Evolutionary conservation across 53 echinoderm and acorn worm genomes (phyloP), one percentile per base, ranked within the genome.

Genomic region (Stichopus horrens): DNA sequence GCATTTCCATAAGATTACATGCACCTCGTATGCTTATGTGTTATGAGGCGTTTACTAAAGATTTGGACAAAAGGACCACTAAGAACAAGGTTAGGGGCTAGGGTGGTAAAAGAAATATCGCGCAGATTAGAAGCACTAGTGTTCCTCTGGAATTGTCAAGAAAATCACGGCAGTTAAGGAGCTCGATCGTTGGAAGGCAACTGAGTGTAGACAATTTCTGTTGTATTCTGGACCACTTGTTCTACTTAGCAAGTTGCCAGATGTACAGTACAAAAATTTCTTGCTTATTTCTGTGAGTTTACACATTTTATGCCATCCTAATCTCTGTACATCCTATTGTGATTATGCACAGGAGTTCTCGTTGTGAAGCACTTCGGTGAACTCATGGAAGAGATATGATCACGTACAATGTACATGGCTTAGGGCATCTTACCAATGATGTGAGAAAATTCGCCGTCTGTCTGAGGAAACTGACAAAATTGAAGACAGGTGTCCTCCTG

Each of bases 121-220:
- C 9, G 9, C 79, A 79, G 18, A 54, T 54, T 21, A 23, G 37
- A 23, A 79, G 79, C 79, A 79, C 79, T 51, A 8, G 9, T 9
- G 18, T 37, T 53, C 18, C 52, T 16, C 52, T 9, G 7, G 88
- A 90, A 65, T 93, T 93, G 76, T 75, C 76, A 90, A 83, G 93
- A 85, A 83, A 71, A 53, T 83, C 83, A 52, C 74, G 93, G 73
- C 80, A 88, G 11, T 67, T 92, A 58, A 73, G 23, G 90, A 90
- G 73, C 52, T 93, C 5, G 93, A 90, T 58, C 55, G 90, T 8
- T 93, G 93, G 93, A 90, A 93, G 76, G 90, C 90, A 11, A 92
- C 90, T 18, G 92, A 92, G 83, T 88, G 86, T 9, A 75, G 92
- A 6, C 90, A 92, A 57, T 81, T 93, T 52, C 87, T 93, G 11